A percentile compares a stretch with the other conserved stretches of the same genome.
phyloP scores from a whole-genome alignment of 2,888 invertebrate species.

The Nemotelus pantherinus region DNA sequence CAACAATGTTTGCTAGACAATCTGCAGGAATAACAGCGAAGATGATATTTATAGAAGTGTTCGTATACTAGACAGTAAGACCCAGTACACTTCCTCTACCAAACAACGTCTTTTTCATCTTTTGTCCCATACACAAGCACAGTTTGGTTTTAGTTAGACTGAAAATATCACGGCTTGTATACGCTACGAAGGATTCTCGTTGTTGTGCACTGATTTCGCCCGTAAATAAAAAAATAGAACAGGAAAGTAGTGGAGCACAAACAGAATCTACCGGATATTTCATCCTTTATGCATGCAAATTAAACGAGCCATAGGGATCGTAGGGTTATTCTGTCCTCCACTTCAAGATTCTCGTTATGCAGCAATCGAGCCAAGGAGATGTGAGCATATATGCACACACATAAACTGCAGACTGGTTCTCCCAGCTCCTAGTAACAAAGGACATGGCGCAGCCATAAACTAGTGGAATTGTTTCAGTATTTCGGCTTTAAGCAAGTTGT shows the following conservation, averaged over 20 bases:
- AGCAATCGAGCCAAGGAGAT: no score
- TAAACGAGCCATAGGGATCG: background rate
- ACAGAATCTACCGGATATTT: constrained; percentile 26
- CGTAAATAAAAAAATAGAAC: constrained; percentile 10
- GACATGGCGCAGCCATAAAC: background rate
- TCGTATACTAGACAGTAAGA: no score
- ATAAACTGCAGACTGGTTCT: background rate
- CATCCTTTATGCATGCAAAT: constrained; percentile 36
- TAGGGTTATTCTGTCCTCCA: background rate
- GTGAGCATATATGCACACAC: background rate
- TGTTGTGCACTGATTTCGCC: background rate
- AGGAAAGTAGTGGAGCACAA: background rate
- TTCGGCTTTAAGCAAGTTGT: constrained; percentile 24
- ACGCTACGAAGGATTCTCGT: background rate
- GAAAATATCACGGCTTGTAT: no score
- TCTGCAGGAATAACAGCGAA: no score
- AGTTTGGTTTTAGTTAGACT: no score
- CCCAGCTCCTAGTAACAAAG: no score
- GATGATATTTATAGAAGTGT: no score
- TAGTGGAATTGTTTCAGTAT: background rate
- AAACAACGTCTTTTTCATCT: no score
- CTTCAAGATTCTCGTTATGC: no score
- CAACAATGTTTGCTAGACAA: no score
- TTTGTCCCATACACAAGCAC: no score
- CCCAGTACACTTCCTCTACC: no score